Evolutionary conservation across 2,888 invertebrate genomes (phyloP).

Genomic region (Platycheirus rosarum): DNA sequence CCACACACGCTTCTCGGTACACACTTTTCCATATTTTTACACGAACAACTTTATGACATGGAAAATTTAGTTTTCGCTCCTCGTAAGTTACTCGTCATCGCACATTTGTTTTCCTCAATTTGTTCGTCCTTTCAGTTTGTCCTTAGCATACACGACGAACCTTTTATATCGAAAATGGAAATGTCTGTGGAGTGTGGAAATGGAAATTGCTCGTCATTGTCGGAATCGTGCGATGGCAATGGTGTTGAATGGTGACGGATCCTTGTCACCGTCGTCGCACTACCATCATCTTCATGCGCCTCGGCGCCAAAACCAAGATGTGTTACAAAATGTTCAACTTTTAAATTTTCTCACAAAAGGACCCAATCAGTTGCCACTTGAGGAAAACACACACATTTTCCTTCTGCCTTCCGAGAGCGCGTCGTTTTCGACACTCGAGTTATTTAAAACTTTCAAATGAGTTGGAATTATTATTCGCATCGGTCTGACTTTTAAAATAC

Average conservation of each 20-base stretch:
- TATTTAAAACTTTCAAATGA: conserved; percentile 68
- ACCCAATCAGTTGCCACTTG: conserved; percentile 74
- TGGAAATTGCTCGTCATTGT: conserved; percentile 70
- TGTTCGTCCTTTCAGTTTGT: conserved; percentile 22
- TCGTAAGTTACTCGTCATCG: conserved; percentile 64
- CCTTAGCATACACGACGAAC: too few species aligned
- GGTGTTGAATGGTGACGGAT: conserved; percentile 12
- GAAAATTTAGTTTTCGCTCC: conserved; percentile 65
- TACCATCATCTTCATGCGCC: conserved; percentile 40
- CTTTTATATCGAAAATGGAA: conserved; percentile 22
- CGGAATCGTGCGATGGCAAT: not conserved
- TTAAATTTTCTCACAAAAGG: conserved; percentile 72
- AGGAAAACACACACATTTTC: conserved; percentile 67
- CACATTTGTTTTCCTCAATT: conserved; percentile 64
- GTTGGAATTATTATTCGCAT: conserved; percentile 72
- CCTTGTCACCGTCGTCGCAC: conserved; percentile 46
- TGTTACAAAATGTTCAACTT: conserved; percentile 72
- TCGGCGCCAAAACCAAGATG: conserved; percentile 37
- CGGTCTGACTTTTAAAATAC: conserved; percentile 57
- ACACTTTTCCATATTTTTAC: not conserved
- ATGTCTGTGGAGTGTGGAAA: conserved; percentile 31
- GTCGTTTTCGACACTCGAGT: conserved; percentile 63
- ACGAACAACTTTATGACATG: conserved; percentile 63
- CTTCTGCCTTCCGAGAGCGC: conserved; percentile 46
- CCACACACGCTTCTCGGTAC: too few species aligned